phyloP scores from a whole-genome alignment of 2,113 vertebrate genomes.

The Cyanoliseus patagonus region DNA sequence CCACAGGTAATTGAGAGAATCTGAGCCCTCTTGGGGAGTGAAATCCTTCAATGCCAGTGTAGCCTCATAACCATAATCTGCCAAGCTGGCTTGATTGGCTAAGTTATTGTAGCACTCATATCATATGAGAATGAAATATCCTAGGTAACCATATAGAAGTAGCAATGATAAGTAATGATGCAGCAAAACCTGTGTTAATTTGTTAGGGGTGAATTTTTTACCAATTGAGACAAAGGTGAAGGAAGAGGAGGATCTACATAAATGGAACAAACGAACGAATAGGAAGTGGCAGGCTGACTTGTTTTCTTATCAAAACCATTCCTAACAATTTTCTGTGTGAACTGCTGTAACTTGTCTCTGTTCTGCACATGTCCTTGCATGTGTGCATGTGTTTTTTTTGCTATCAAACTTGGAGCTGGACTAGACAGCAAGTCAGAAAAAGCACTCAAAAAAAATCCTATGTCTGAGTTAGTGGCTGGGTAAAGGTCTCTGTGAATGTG shows the following conservation, averaged over 20 bases:
- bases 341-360: not conserved
- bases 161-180: not conserved
- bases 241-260: not conserved
- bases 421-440: not conserved
- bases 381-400: not conserved
- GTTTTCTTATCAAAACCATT: not conserved
- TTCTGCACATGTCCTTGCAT: not conserved
- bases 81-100: not conserved
- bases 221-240: not conserved
- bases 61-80: not conserved
- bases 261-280: not conserved
- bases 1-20: rapidly evolving
- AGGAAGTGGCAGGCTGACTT: not conserved
- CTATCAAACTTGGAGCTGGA: not conserved
- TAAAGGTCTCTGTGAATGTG: not conserved
- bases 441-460: not conserved
- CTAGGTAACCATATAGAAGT: not conserved
- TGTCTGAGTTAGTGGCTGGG: not conserved
- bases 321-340: not conserved
- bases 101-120: rapidly evolving
- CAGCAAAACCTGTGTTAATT: not conserved
- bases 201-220: not conserved
- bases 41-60: not conserved
- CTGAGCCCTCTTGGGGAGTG: not conserved
- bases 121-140: rapidly evolving